A percentile compares a stretch with the other conserved stretches of the same genome.
Evolutionary conservation across 1,140 invertebrate species (phyloP).

Genomic region (Nylanderia fulva): DNA sequence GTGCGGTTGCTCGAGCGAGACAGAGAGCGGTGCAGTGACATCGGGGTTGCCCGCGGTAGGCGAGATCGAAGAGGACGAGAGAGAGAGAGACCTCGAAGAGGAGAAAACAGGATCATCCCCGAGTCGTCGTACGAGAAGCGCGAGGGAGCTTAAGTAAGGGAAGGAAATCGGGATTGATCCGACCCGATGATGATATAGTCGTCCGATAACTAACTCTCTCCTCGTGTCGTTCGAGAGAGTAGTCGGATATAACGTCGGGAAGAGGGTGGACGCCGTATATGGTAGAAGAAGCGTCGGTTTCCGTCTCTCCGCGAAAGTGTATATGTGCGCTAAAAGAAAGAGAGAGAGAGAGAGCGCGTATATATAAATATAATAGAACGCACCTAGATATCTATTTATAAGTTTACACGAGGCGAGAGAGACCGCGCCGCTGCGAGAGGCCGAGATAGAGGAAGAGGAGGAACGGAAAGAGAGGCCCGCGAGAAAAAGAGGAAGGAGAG

Average conservation of each 20-base stretch:
- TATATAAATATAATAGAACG: constrained; percentile 81
- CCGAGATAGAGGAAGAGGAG: constrained; percentile 6
- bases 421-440: constrained; percentile 3
- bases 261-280: constrained; percentile 12
- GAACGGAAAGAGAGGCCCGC: not conserved
- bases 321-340: constrained; percentile 11
- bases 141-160: not conserved
- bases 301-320: constrained; percentile 21
- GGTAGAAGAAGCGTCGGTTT: constrained; percentile 22
- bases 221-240: not conserved
- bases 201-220: not conserved
- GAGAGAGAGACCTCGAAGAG: too few relatives aligned
- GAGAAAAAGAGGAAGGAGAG: not conserved
- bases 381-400: constrained; percentile 82
- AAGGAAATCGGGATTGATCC: constrained; percentile 31
- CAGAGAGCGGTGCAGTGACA: constrained; percentile 60
- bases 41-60: constrained; percentile 46
- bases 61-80: not conserved
- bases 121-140: constrained; percentile 10
- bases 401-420: constrained; percentile 72
- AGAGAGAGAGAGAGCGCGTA: constrained; percentile 64
- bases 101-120: not conserved
- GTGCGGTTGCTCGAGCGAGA: constrained; percentile 51
- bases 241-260: constrained; percentile 16
- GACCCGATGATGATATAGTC: not conserved